These are phyloP conservation scores for Paramisgurnus dabryanus DNA, from an alignment of 2,113 vertebrate genomes.

Conservation along the genomic window DNA sequence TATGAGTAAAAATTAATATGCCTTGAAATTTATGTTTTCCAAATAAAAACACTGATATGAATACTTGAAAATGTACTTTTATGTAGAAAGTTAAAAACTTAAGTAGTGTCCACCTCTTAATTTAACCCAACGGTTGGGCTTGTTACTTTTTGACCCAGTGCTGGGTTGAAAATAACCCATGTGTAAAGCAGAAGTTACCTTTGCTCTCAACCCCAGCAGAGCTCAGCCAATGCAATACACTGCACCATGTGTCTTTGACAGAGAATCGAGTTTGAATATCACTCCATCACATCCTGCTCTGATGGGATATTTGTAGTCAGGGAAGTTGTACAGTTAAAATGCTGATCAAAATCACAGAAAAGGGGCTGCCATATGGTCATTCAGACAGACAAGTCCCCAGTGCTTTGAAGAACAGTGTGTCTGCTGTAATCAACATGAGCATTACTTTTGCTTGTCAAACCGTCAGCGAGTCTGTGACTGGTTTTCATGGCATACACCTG, in stretches of 20 bases:
- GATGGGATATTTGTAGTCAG: neutral
- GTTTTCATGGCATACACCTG: constrained; percentile 32
- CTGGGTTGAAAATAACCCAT: too few relatives aligned
- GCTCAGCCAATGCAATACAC: too few relatives aligned
- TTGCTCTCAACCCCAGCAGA: too few relatives aligned
- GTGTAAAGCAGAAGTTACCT: neutral
- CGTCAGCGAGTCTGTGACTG: constrained; percentile 6
- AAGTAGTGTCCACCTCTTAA: too few relatives aligned
- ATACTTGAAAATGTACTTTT: too few relatives aligned
- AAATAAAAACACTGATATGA: neutral
- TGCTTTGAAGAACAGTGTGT: constrained; percentile 19
- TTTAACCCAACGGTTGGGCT: too few relatives aligned
- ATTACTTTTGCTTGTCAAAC: constrained; percentile 27
- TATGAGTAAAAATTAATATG: too few relatives aligned
- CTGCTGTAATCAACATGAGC: constrained; percentile 2
- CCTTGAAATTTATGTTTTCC: too few relatives aligned
- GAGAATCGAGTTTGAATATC: constrained; percentile 5
- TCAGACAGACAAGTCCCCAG: neutral
- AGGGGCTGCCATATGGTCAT: constrained; percentile 37
- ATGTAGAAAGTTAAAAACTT: too few relatives aligned
- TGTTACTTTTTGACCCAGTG: too few relatives aligned
- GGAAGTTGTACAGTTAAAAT: constrained; percentile 7
- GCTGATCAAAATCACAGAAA: constrained; percentile 14
- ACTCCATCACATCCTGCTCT: neutral
- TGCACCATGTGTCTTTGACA: constrained; percentile 1